These are phyloP conservation scores for Tachina grossa DNA, from an alignment of 2,888 invertebrate species.

Conservation along the genomic window DNA sequence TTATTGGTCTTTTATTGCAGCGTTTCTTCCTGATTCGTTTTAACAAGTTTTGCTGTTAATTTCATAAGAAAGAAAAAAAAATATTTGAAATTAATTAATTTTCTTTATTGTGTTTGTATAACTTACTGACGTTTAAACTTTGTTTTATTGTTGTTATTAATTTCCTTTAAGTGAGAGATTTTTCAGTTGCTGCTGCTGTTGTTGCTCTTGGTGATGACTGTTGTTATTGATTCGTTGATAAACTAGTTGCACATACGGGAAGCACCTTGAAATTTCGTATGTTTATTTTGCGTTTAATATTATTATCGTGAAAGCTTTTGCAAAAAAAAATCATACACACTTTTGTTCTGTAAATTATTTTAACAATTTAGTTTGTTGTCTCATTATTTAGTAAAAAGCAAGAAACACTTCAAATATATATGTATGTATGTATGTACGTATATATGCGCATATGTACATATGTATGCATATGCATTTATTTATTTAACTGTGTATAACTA, in stretches of 20 bases:
- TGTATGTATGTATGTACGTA: neutral
- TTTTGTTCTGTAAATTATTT: conserved; percentile 46
- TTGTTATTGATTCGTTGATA: conserved; percentile 70
- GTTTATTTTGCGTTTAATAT: conserved; percentile 49
- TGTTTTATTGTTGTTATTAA: conserved; percentile 57
- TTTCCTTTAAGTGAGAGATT: conserved; percentile 67
- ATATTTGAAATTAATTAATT: conserved; percentile 48
- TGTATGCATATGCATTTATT: neutral
- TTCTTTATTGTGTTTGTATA: conserved; percentile 45
- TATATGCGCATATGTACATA: neutral
- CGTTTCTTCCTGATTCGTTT: conserved; percentile 44
- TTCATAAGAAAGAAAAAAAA: neutral
- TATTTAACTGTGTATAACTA: neutral
- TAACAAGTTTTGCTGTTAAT: conserved; percentile 37
- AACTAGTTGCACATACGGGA: conserved; percentile 76
- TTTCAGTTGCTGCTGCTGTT: conserved; percentile 30
- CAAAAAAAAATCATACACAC: conserved; percentile 6
- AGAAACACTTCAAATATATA: conserved; percentile 26
- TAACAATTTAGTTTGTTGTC: conserved; percentile 28
- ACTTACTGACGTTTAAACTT: conserved; percentile 49
- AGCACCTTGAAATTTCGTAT: conserved; percentile 79
- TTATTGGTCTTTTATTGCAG: conserved; percentile 32
- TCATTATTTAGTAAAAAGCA: conserved; percentile 44
- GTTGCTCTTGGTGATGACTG: conserved; percentile 39
- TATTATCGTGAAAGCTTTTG: conserved; percentile 52